Percentiles rank a stretch among this genome's conserved stretches.
Evolutionary conservation across 1,140 invertebrate species (phyloP).

Genomic region (Drosophila rufa): DNA sequence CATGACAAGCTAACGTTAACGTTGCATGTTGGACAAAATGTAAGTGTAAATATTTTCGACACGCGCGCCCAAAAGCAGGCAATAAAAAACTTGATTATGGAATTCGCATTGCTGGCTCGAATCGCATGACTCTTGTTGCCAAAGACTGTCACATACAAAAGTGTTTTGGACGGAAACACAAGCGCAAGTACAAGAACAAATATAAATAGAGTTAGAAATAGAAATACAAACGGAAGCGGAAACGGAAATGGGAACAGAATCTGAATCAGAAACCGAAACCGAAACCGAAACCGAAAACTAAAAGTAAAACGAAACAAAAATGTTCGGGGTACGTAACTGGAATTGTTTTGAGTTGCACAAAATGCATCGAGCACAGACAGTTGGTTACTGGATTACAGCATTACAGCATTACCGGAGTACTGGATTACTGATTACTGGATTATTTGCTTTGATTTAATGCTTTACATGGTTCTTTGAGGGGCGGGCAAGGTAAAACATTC

Average conservation of each 20-base stretch:
- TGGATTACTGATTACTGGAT: conserved; percentile 51
- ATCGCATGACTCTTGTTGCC: conserved; percentile 42
- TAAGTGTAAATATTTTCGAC: conserved; percentile 54
- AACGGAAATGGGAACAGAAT: conserved; percentile 27
- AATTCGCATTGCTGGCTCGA: conserved; percentile 21
- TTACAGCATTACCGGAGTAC: conserved; percentile 56
- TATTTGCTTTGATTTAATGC: conserved; percentile 75
- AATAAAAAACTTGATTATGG: conserved; percentile 47
- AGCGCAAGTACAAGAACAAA: conserved; percentile 21
- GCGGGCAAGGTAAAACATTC: conserved; percentile 59
- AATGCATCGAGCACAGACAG: conserved; percentile 71
- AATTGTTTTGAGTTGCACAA: conserved; percentile 67
- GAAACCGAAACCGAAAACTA: conserved; percentile 27
- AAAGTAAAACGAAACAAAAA: conserved; percentile 34
- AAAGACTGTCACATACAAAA: conserved; percentile 48
- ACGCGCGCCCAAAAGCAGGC: conserved; percentile 56
- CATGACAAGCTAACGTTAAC: conserved; percentile 40
- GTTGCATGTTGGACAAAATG: conserved; percentile 64
- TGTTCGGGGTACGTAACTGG: conserved; percentile 36
- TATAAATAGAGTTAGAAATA: conserved; percentile 9
- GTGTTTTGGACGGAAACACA: conserved; percentile 31
- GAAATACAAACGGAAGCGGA: conserved; percentile 18
- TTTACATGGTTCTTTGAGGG: conserved; percentile 58
- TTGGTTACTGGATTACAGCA: conserved; percentile 59
- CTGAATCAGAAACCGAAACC: conserved; percentile 12